These are phyloP conservation scores for Triplophysa bombifrons DNA, from an alignment of 2,797 vertebrate genomes.

Conservation along the genomic window DNA sequence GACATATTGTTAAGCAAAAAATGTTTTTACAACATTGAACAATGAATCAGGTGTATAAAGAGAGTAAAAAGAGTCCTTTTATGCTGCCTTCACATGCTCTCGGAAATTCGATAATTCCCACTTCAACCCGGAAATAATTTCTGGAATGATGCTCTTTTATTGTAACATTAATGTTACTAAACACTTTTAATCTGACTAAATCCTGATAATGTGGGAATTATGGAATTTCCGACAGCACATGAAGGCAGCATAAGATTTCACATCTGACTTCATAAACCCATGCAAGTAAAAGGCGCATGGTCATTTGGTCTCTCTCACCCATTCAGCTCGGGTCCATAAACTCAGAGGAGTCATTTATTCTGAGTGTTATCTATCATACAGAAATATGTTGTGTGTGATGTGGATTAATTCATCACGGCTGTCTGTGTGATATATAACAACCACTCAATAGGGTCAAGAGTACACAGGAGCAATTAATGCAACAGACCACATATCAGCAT, in stretches of 20 bases:
- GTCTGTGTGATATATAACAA: conserved; percentile 42
- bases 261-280: neutral
- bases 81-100: no score
- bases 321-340: conserved; percentile 28
- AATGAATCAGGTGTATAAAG: no score
- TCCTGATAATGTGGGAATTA: no score
- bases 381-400: conserved; percentile 42
- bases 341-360: conserved; percentile 37
- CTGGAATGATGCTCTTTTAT: no score
- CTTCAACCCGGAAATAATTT: no score
- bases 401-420: conserved; percentile 32
- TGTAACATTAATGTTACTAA: no score
- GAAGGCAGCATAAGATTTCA: neutral
- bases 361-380: conserved; percentile 45
- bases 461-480: conserved; percentile 40
- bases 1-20: no score
- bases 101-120: no score
- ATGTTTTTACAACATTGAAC: no score
- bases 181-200: no score
- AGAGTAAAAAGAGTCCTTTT: no score
- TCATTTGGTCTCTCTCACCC: conserved; percentile 1
- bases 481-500: conserved; percentile 39
- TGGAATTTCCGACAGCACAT: no score
- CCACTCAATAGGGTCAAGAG: conserved; percentile 39
- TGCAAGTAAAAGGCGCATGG: neutral